Conservation (phyloP, 2,113 vertebrate genomes). For the Chionomys nivalis region DNA sequence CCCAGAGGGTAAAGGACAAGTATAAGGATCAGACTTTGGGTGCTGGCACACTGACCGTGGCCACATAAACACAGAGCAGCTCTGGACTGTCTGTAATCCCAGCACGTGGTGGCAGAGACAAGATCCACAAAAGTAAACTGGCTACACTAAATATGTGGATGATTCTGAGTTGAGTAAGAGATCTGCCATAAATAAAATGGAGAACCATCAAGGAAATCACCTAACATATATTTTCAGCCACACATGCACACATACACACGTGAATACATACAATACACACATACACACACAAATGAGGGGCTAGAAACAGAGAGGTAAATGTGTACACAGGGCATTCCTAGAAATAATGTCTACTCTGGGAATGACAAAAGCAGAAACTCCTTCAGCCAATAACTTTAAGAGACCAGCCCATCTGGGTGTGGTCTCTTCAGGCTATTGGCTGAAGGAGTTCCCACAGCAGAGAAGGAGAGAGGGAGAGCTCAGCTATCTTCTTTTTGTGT, state of each 20-base stretch:
- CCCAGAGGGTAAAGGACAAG: neutral
- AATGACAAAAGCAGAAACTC: too few relatives aligned
- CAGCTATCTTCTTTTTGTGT: neutral
- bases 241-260: neutral
- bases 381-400: too few relatives aligned
- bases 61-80: neutral
- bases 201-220: neutral
- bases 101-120: neutral
- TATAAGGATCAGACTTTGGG: neutral
- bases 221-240: neutral
- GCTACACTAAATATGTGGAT: neutral
- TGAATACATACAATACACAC: too few relatives aligned
- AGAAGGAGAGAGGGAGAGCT: neutral
- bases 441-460: too few relatives aligned
- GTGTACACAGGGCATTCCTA: too few relatives aligned
- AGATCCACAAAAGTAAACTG: neutral
- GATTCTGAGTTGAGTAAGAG: neutral
- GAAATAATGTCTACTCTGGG: too few relatives aligned
- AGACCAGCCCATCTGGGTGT: too few relatives aligned
- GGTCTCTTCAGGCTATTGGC: too few relatives aligned
- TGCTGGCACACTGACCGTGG: neutral
- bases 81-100: neutral
- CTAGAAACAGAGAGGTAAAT: neutral
- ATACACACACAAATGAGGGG: fast-evolving
- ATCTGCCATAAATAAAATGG: neutral